Percentiles rank a stretch among this genome's conserved stretches.
phyloP scores from a whole-genome alignment of 35 echinoderm and acorn worm genomes.

The Ophiothrix spiculata region DNA sequence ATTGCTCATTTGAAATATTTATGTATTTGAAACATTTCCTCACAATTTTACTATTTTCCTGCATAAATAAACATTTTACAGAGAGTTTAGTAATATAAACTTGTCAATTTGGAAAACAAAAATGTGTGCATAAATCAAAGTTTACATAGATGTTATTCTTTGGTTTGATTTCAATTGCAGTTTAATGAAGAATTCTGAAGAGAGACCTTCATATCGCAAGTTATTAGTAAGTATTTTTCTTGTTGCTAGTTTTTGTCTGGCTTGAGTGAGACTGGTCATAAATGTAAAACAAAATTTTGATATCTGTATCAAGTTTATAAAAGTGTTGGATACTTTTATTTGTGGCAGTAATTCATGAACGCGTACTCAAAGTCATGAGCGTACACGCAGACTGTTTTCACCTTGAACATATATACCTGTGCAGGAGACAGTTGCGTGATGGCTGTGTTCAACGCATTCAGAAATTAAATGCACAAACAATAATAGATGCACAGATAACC shows the following conservation, averaged over 20 bases:
- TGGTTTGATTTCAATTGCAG: conserved; percentile 43
- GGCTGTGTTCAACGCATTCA: background rate
- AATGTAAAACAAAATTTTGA: background rate
- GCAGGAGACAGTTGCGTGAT: background rate
- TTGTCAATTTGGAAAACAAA: background rate
- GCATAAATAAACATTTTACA: background rate
- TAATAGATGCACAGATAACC: no score
- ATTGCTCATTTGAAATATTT: background rate
- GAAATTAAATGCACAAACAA: conserved; percentile 8
- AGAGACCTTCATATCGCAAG: conserved; percentile 69
- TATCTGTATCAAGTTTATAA: background rate
- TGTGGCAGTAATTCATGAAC: background rate
- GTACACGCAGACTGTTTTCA: no score
- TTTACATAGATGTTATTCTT: conserved; percentile 2
- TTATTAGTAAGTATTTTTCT: conserved; percentile 67
- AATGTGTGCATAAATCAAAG: background rate
- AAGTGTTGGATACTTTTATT: background rate
- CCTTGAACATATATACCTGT: background rate
- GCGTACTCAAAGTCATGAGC: no score
- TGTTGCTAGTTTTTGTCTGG: background rate
- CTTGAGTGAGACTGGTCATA: background rate
- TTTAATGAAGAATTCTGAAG: conserved; percentile 68
- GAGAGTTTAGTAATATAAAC: background rate
- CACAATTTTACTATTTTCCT: background rate
- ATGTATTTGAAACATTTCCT: no score